These are phyloP conservation scores for Euura saliciscinereae DNA, from an alignment of 1,140 invertebrate species.

Conservation along the genomic window DNA sequence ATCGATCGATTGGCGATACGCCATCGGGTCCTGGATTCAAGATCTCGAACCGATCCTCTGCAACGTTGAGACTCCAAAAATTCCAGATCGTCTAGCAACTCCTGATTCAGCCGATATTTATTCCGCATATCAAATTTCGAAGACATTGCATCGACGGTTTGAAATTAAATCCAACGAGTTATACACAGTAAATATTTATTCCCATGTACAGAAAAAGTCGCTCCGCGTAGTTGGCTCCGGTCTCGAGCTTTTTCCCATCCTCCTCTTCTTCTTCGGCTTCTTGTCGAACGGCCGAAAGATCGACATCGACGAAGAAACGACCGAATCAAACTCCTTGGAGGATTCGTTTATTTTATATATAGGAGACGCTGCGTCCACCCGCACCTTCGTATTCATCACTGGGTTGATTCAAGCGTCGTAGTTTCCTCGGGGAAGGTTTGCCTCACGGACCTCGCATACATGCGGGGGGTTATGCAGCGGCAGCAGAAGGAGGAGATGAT, in stretches of 20 bases:
- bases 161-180: slow-evolving; percentile 11
- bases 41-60: slow-evolving; percentile 12
- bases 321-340: not conserved
- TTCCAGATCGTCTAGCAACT: slow-evolving; percentile 5
- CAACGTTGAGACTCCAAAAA: not conserved
- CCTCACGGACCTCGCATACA: not conserved
- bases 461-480: not conserved
- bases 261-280: not conserved
- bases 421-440: not conserved
- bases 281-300: not conserved
- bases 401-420: not conserved
- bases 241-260: not conserved
- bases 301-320: not conserved
- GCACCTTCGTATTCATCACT: not conserved
- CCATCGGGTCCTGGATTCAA: not conserved
- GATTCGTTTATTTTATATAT: not conserved
- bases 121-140: slow-evolving; percentile 10
- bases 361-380: not conserved
- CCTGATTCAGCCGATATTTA: not conserved
- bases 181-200: slow-evolving; percentile 31
- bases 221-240: too few species aligned
- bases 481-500: slow-evolving; percentile 35
- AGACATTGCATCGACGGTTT: not conserved
- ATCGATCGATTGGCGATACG: slow-evolving; percentile 3
- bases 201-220: not conserved